Evolutionary conservation across 2,113 vertebrate species (phyloP).

Genomic region (Aptenodytes patagonicus): DNA sequence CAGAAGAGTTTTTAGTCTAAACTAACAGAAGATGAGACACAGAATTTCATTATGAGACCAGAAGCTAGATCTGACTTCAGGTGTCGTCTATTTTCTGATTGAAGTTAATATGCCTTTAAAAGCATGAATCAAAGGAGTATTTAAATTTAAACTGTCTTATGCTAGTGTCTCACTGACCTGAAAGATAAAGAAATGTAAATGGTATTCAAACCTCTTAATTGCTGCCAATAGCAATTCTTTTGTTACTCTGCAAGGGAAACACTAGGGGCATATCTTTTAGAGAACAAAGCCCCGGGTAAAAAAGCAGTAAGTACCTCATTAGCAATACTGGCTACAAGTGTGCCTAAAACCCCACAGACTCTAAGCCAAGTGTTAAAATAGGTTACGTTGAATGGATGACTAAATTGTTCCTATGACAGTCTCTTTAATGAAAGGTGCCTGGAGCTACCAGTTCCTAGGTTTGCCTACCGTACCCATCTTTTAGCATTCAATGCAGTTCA

Average conservation of each 20-base stretch:
- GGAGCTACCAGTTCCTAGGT: slow-evolving; percentile 2
- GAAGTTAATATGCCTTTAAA: slow-evolving; percentile 13
- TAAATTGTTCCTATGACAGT: slow-evolving; percentile 46
- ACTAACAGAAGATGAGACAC: not conserved
- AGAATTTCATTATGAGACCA: not conserved
- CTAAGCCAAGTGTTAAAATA: slow-evolving; percentile 50
- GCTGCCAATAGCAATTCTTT: slow-evolving; percentile 40
- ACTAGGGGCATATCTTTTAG: slow-evolving; percentile 5
- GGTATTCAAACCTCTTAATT: slow-evolving; percentile 53
- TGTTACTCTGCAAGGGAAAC: slow-evolving; percentile 32
- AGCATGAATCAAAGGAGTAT: slow-evolving; percentile 17
- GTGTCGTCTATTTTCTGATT: not conserved
- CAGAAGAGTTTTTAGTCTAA: not conserved
- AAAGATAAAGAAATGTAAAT: slow-evolving; percentile 62
- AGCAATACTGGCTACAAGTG: slow-evolving; percentile 24
- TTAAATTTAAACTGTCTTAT: slow-evolving; percentile 37
- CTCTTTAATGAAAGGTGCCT: slow-evolving; percentile 40
- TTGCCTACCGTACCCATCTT: slow-evolving; percentile 3
- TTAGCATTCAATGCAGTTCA: not conserved
- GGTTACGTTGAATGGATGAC: slow-evolving; percentile 11
- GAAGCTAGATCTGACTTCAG: not conserved
- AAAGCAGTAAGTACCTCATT: slow-evolving; percentile 39
- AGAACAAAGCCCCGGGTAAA: slow-evolving; percentile 28
- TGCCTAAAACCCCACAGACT: not conserved
- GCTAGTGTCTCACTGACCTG: slow-evolving; percentile 31